These are phyloP conservation scores for Apocrypta bakeri DNA, from an alignment of 1,140 invertebrate species.

Conservation along the genomic window DNA sequence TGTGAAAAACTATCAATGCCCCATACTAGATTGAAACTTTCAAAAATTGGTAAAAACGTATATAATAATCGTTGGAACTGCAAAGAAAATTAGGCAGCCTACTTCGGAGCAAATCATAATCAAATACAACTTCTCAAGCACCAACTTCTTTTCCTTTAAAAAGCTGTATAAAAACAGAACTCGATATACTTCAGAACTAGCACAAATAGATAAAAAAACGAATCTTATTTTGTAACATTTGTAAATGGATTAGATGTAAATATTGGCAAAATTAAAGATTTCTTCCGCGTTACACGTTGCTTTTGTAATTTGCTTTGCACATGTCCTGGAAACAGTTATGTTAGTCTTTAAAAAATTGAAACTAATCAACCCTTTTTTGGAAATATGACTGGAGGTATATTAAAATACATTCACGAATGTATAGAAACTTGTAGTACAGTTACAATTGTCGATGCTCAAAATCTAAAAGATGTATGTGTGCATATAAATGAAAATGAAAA, in stretches of 20 bases:
- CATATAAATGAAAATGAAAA: background rate
- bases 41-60: background rate
- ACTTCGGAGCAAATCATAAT: background rate
- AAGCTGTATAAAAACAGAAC: background rate
- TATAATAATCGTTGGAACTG: conserved; percentile 1
- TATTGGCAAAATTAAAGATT: background rate
- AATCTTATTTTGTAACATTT: conserved; percentile 2
- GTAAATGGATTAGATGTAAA: background rate
- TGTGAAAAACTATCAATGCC: background rate
- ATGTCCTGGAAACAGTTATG: background rate
- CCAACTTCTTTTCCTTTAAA: background rate
- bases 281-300: background rate
- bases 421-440: background rate
- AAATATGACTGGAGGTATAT: background rate
- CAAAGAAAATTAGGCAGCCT: background rate
- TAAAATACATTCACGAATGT: background rate
- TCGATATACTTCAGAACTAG: background rate
- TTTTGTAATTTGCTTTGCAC: background rate
- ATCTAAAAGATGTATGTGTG: background rate
- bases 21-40: background rate
- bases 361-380: background rate
- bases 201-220: conserved; percentile 3
- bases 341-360: background rate
- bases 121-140: background rate
- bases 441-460: background rate